phyloP scores from a whole-genome alignment of 2,113 vertebrate species.

The Himantopus leucocephalus region DNA sequence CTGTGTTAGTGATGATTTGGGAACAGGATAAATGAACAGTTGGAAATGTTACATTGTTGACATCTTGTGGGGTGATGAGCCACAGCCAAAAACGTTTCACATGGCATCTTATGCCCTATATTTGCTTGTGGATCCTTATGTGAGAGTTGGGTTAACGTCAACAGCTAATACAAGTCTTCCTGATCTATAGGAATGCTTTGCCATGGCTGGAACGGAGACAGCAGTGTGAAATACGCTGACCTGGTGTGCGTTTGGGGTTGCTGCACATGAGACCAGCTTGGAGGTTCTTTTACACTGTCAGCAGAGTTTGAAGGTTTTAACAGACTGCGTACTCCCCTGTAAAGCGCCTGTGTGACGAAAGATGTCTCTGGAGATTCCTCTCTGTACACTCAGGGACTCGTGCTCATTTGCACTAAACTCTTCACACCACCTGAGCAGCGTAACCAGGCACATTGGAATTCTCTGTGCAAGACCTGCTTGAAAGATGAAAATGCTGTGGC shows the following conservation, averaged over 20 bases:
- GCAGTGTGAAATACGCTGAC: neutral
- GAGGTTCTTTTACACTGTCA: neutral
- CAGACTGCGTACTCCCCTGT: neutral
- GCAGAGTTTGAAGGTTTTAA: neutral
- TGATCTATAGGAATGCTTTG: neutral
- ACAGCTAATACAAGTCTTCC: neutral
- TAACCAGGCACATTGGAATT: neutral
- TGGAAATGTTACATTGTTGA: neutral
- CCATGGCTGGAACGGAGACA: neutral
- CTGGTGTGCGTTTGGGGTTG: neutral
- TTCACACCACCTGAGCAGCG: neutral
- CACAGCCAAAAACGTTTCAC: neutral
- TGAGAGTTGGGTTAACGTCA: neutral
- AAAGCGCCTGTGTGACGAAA: neutral
- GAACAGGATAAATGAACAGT: neutral
- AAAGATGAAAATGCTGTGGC: slow-evolving; percentile 4
- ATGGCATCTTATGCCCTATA: neutral
- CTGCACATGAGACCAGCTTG: neutral
- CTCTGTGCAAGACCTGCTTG: neutral
- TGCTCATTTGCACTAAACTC: neutral
- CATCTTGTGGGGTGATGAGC: neutral
- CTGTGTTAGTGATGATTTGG: neutral
- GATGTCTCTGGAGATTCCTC: neutral
- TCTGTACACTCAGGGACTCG: neutral
- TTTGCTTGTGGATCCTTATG: neutral